Conservation (phyloP, 37 sponge, comb jelly and placozoan species). For the Chondrilla cf. caribensis region DNA sequence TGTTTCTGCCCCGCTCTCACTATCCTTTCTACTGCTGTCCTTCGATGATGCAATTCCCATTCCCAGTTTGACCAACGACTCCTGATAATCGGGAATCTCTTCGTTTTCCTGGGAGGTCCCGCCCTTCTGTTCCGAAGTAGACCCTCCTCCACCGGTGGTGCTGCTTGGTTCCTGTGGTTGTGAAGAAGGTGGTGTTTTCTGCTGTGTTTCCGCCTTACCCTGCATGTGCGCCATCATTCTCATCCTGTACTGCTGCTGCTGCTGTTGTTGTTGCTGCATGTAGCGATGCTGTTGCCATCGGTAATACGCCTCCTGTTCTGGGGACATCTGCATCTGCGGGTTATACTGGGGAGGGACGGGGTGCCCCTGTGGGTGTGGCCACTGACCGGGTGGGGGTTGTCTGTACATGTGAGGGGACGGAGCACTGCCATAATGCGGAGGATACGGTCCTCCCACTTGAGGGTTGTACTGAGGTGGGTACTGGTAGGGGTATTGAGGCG, state of each 20-base stretch:
- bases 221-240: not conserved
- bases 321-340: not conserved
- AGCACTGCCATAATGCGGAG: not conserved
- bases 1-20: not conserved
- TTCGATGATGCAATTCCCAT: constrained; percentile 13
- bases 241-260: constrained; percentile 20
- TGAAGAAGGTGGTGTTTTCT: not conserved
- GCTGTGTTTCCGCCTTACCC: constrained; percentile 14
- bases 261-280: constrained; percentile 10
- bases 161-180: not conserved
- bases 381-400: not conserved
- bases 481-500: not conserved
- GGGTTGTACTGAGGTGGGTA: constrained; percentile 15
- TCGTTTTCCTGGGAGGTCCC: constrained; percentile 7
- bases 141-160: not conserved
- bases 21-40: not conserved
- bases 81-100: constrained; percentile 46
- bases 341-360: not conserved
- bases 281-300: constrained; percentile 1
- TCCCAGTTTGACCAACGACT: constrained; percentile 30
- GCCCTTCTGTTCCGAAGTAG: not conserved
- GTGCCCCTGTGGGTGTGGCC: not conserved
- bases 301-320: constrained; percentile 27
- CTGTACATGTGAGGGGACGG: not conserved
- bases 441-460: not conserved